Evolutionary conservation across 2,113 vertebrate species (phyloP).

Genomic region (Maccullochella peelii): DNA sequence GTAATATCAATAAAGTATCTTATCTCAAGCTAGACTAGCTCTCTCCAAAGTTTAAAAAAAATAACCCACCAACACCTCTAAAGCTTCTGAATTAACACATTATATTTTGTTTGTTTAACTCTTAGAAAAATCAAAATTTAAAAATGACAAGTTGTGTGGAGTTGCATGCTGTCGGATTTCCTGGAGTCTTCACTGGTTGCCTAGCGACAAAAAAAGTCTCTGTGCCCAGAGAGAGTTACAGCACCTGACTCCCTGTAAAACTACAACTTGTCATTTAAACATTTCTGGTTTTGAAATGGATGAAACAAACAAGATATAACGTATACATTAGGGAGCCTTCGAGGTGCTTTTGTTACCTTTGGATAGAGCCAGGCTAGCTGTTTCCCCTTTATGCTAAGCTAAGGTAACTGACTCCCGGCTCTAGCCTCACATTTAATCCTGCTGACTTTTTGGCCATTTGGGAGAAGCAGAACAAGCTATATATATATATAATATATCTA

Average conservation of each 20-base stretch:
- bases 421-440: background rate
- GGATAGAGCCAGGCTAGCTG: background rate
- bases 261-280: background rate
- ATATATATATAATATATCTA: too few species aligned
- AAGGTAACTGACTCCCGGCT: background rate
- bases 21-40: background rate
- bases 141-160: background rate
- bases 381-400: background rate
- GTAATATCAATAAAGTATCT: background rate
- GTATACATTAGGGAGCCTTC: background rate
- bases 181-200: background rate
- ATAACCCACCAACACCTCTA: too few species aligned
- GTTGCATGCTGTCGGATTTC: background rate
- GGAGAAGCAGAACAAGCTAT: background rate
- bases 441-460: too few species aligned
- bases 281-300: background rate
- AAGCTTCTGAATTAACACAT: background rate
- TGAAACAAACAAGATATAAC: background rate
- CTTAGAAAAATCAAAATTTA: background rate
- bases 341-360: background rate
- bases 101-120: background rate
- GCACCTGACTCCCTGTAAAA: background rate
- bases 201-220: background rate
- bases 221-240: background rate
- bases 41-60: background rate